A percentile compares a stretch with the other conserved stretches of the same genome.
Evolutionary conservation across 2,113 vertebrate genomes (phyloP).

Genomic region (Sterrhoptilus dennistouni): DNA sequence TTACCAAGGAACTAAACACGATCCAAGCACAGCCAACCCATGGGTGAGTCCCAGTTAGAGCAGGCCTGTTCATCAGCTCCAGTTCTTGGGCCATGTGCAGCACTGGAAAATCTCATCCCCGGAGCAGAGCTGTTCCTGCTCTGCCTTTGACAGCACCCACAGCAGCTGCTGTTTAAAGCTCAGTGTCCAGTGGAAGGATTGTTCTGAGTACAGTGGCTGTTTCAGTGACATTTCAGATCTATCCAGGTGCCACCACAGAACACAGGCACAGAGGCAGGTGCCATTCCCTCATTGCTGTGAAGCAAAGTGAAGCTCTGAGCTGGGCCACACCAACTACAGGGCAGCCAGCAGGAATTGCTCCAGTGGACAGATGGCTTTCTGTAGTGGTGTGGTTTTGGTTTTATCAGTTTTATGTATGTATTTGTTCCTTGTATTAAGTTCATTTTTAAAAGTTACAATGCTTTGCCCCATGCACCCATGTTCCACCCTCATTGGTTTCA

Average conservation of each 20-base stretch:
- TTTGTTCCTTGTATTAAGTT: too few species aligned
- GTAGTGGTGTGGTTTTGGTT: too few species aligned
- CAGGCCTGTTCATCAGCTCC: not conserved
- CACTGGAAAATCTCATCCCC: not conserved
- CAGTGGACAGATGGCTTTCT: not conserved
- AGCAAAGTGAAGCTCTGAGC: not conserved
- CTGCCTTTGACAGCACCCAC: not conserved
- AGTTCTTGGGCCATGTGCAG: not conserved
- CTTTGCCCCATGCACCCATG: too few species aligned
- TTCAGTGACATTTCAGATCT: not conserved
- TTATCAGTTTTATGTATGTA: too few species aligned
- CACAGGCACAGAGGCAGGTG: not conserved
- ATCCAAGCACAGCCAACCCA: not conserved
- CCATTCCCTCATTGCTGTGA: not conserved
- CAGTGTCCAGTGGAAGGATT: rapidly evolving
- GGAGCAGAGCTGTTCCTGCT: not conserved
- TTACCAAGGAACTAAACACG: not conserved
- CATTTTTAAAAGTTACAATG: too few species aligned
- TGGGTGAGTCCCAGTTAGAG: not conserved
- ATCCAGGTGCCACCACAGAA: not conserved
- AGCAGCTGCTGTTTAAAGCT: not conserved
- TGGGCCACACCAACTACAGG: not conserved
- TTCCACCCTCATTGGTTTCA: too few species aligned
- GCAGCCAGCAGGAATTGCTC: not conserved
- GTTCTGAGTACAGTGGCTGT: not conserved